A percentile compares a stretch with the other conserved stretches of the same genome.
Evolutionary conservation across 2,797 vertebrate genomes (phyloP).

Genomic region (Pipistrellus nathusii): DNA sequence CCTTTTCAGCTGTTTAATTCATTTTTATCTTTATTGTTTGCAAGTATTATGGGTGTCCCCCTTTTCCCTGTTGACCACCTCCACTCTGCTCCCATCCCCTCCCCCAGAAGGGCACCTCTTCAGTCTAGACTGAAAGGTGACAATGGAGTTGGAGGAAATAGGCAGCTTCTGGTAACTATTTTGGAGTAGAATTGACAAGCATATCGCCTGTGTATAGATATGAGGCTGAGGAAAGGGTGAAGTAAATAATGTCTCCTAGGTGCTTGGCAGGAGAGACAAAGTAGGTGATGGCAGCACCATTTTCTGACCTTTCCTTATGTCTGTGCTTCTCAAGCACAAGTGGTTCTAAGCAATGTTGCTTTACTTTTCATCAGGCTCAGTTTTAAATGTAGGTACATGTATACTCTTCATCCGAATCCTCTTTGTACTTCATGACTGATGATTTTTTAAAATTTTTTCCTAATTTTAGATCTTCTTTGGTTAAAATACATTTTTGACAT

Average conservation of each 20-base stretch:
- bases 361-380: not conserved
- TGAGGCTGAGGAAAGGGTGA: not conserved
- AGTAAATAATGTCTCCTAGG: not conserved
- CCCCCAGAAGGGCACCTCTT: not conserved
- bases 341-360: not conserved
- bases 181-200: not conserved
- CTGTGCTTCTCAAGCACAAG: not conserved
- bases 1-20: too few species aligned
- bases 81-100: too few species aligned
- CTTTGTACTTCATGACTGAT: not conserved
- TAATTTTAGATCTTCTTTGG: conserved; percentile 11
- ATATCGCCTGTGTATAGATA: not conserved
- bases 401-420: not conserved
- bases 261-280: not conserved
- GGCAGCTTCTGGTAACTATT: not conserved
- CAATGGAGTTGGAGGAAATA: not conserved
- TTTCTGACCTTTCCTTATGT: not conserved
- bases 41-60: too few species aligned
- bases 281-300: too few species aligned
- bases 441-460: not conserved
- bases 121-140: not conserved
- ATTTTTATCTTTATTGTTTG: too few species aligned
- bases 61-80: too few species aligned
- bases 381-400: not conserved
- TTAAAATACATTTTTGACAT: conserved; percentile 60